Conservation (phyloP, 2,113 vertebrate genomes). For the Poeciliopsis turrubarensis region DNA sequence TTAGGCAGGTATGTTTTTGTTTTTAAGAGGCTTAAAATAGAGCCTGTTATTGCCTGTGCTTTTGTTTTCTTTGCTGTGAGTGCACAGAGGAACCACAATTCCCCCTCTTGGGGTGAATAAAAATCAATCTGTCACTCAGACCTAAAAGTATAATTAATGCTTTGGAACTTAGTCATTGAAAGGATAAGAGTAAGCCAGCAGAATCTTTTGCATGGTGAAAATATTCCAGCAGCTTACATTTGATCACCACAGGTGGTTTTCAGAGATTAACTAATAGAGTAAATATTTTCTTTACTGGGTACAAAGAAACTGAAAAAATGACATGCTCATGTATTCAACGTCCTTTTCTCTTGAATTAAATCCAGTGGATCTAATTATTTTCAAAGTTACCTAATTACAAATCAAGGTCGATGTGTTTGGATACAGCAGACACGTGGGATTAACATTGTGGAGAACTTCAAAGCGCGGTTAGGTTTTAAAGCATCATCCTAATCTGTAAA, state of each 20-base stretch:
- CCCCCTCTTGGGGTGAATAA: background rate
- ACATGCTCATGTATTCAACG: background rate
- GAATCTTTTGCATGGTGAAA: slow-evolving; percentile 43
- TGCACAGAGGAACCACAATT: background rate
- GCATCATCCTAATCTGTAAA: too few species aligned
- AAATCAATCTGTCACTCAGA: slow-evolving; percentile 15
- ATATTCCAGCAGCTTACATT: background rate
- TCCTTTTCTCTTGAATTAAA: background rate
- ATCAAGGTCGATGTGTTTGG: too few species aligned
- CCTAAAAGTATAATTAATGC: slow-evolving; percentile 23
- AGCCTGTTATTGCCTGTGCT: background rate
- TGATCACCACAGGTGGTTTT: slow-evolving; percentile 13
- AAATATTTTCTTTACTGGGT: background rate
- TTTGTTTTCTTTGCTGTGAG: background rate
- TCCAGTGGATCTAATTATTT: background rate
- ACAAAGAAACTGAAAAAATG: background rate
- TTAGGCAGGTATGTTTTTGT: background rate
- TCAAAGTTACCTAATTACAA: background rate
- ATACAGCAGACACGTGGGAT: too few species aligned
- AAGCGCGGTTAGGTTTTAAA: too few species aligned
- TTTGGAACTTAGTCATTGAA: slow-evolving; percentile 17
- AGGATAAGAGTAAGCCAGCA: slow-evolving; percentile 4
- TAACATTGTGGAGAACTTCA: too few species aligned
- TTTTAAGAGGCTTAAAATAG: background rate
- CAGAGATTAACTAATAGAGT: background rate